Conservation (phyloP, 2,113 vertebrate species). For the Clarias gariepinus region DNA sequence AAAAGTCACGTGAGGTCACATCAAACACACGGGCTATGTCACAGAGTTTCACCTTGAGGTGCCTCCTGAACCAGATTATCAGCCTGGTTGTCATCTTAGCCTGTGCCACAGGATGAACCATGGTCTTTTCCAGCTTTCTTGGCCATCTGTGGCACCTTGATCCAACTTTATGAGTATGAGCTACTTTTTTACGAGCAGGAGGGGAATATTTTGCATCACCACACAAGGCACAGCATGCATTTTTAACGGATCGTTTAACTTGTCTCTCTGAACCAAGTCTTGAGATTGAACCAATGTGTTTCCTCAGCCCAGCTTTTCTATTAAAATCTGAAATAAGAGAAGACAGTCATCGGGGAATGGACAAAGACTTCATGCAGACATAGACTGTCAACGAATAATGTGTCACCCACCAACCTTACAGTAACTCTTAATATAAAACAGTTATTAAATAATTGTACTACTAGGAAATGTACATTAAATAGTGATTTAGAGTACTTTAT, state of each 20-base stretch:
- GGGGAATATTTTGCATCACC: slow-evolving; percentile 47
- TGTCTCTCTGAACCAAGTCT: slow-evolving; percentile 37
- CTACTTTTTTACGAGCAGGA: slow-evolving; percentile 32
- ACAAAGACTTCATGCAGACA: slow-evolving; percentile 12
- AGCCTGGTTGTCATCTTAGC: neutral
- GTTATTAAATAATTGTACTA: neutral
- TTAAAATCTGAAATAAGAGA: slow-evolving; percentile 50
- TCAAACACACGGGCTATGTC: slow-evolving; percentile 49
- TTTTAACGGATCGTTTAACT: slow-evolving; percentile 48
- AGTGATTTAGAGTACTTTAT: neutral
- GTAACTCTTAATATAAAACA: neutral
- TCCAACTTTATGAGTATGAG: neutral
- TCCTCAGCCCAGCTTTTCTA: slow-evolving; percentile 33
- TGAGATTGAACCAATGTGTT: slow-evolving; percentile 29
- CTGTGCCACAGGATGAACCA: neutral
- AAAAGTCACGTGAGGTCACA: slow-evolving; percentile 48
- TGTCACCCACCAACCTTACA: neutral
- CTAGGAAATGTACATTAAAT: neutral
- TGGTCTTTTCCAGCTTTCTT: neutral
- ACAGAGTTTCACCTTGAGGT: slow-evolving; percentile 47
- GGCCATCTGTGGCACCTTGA: neutral
- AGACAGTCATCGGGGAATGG: slow-evolving; percentile 27
- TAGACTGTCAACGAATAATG: neutral
- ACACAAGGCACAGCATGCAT: slow-evolving; percentile 50
- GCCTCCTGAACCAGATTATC: slow-evolving; percentile 25